These are phyloP conservation scores for Drosophila lowei DNA, from an alignment of 1,140 invertebrate species.

Conservation along the genomic window DNA sequence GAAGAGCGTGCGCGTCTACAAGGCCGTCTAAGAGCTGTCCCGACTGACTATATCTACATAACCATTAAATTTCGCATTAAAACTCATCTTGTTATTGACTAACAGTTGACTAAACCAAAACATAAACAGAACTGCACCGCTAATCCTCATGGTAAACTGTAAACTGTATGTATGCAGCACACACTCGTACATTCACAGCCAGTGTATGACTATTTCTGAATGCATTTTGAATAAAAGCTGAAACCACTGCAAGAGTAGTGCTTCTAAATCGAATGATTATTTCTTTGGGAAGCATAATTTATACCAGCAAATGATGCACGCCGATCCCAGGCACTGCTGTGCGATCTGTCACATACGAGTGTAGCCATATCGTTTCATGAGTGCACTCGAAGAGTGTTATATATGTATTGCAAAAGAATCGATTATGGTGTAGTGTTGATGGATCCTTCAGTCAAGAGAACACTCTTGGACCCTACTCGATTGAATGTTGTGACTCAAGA, in stretches of 20 bases:
- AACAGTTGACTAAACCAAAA: conserved; percentile 44
- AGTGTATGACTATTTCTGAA: conserved; percentile 50
- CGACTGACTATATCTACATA: conserved; percentile 58
- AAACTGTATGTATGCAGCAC: conserved; percentile 12
- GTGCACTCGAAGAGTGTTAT: neutral
- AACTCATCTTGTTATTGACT: conserved; percentile 74
- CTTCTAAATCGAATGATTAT: conserved; percentile 20
- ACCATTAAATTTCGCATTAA: conserved; percentile 34
- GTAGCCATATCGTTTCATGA: too few species aligned
- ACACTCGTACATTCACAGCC: conserved; percentile 22
- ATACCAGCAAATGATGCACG: too few species aligned
- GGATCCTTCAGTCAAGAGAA: too few species aligned
- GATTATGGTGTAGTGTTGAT: too few species aligned
- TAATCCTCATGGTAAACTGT: conserved; percentile 68
- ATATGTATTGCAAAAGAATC: neutral
- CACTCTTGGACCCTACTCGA: too few species aligned
- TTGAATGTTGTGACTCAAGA: too few species aligned
- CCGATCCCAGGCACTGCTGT: too few species aligned
- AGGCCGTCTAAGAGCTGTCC: conserved; percentile 76
- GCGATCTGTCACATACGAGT: too few species aligned
- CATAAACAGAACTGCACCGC: conserved; percentile 53
- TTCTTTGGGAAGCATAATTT: neutral
- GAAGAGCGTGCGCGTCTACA: conserved; percentile 89
- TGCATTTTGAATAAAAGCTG: conserved; percentile 70
- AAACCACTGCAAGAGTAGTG: conserved; percentile 34